Evolutionary conservation across 2,797 vertebrate genomes (phyloP).

Genomic region (Megaceryle alcyon): DNA sequence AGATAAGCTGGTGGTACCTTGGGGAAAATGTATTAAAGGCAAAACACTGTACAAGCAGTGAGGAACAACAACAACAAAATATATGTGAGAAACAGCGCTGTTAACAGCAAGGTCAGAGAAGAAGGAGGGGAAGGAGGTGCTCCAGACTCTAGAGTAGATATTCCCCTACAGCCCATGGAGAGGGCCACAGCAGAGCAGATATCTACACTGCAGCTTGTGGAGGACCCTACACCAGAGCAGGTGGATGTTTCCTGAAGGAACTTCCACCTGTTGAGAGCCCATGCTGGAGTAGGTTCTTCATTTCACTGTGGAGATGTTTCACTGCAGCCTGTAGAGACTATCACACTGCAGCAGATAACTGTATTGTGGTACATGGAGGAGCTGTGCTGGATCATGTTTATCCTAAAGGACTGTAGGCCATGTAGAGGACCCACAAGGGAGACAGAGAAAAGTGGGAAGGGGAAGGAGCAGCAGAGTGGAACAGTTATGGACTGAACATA

Average conservation of each 20-base stretch:
- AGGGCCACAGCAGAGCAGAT: neutral
- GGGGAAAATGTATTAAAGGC: neutral
- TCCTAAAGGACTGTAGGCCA: neutral
- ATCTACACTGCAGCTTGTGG: neutral
- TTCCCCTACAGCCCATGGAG: neutral
- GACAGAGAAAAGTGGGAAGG: neutral
- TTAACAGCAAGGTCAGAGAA: neutral
- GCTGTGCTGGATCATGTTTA: neutral
- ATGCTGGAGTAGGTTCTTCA: neutral
- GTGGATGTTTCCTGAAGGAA: neutral
- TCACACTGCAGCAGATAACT: neutral
- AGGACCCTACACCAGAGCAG: neutral
- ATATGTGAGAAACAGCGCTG: neutral
- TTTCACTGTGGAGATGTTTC: neutral
- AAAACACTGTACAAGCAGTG: neutral
- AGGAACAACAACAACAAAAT: neutral
- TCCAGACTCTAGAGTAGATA: neutral
- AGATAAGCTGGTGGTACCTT: neutral
- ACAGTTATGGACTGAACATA: fast-evolving
- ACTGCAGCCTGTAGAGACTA: neutral
- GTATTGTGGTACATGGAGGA: neutral
- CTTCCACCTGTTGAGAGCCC: neutral
- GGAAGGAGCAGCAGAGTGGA: fast-evolving
- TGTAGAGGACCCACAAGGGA: neutral
- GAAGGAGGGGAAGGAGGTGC: neutral